Conservation (phyloP, 2,888 invertebrate species). For the Pachydiplax longipennis region DNA sequence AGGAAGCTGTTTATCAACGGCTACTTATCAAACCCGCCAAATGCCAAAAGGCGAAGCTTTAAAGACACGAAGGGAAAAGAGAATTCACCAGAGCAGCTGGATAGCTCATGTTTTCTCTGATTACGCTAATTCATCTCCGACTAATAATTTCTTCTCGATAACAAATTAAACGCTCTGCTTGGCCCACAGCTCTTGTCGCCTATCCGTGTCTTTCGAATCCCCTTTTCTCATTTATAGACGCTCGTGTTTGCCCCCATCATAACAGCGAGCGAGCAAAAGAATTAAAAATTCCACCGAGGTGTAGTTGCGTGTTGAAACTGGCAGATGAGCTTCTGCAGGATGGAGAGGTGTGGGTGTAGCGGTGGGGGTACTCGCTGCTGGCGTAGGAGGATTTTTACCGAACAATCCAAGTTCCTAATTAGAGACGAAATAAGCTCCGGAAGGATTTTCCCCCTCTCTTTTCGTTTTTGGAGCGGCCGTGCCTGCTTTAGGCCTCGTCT, state of each 20-base stretch:
- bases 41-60: no score
- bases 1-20: no score
- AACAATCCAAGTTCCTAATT: slow-evolving; percentile 44
- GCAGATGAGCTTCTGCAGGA: background rate
- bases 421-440: slow-evolving; percentile 30
- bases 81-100: no score
- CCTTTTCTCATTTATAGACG: background rate
- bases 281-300: slow-evolving; percentile 23
- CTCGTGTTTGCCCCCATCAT: background rate
- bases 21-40: no score
- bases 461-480: background rate
- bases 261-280: background rate
- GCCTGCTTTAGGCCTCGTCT: background rate
- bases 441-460: background rate
- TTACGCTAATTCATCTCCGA: background rate
- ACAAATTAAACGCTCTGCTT: background rate
- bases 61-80: no score
- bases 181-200: background rate
- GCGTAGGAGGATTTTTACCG: slow-evolving; percentile 11
- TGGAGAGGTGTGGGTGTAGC: background rate
- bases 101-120: background rate
- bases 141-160: background rate
- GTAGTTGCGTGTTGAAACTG: slow-evolving; percentile 40
- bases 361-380: background rate
- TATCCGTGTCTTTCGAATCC: background rate